Percentiles rank a stretch among this genome's conserved stretches.
phyloP scores from a whole-genome alignment of 1,140 invertebrate species.

The Drosophila bipectinata region DNA sequence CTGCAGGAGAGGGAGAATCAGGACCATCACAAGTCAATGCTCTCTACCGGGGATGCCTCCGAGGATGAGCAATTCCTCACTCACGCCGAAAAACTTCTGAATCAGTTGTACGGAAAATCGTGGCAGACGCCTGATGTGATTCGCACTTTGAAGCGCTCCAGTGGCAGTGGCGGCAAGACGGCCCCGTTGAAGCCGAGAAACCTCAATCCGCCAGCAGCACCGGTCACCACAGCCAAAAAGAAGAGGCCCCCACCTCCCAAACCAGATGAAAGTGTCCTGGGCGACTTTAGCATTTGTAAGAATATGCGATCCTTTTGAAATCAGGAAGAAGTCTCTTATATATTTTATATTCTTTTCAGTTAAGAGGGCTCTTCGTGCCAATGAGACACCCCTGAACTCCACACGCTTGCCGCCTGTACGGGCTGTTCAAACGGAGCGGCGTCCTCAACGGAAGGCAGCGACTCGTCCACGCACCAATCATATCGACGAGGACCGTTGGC shows the following conservation, averaged over 20 bases:
- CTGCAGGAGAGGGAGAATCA: not conserved
- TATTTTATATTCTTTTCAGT: slow-evolving; percentile 27
- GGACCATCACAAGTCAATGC: slow-evolving; percentile 7
- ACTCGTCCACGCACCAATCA: slow-evolving; percentile 34
- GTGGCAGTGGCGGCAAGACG: slow-evolving; percentile 45
- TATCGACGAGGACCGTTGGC: slow-evolving; percentile 63
- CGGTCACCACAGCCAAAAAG: slow-evolving; percentile 10
- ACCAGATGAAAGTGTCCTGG: slow-evolving; percentile 60
- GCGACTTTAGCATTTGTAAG: slow-evolving; percentile 74
- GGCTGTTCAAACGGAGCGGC: slow-evolving; percentile 24
- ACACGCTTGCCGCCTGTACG: slow-evolving; percentile 43
- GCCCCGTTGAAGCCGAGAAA: slow-evolving; percentile 21
- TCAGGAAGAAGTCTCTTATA: not conserved
- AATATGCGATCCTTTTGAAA: not conserved
- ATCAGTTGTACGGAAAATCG: slow-evolving; percentile 84
- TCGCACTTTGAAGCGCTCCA: slow-evolving; percentile 60
- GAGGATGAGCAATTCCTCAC: slow-evolving; percentile 64
- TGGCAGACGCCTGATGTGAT: slow-evolving; percentile 84
- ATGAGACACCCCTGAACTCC: slow-evolving; percentile 60
- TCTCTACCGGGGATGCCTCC: slow-evolving; percentile 26
- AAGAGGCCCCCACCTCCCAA: slow-evolving; percentile 3
- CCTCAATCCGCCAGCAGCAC: slow-evolving; percentile 3
- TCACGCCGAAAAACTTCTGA: slow-evolving; percentile 84
- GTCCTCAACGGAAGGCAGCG: slow-evolving; percentile 7
- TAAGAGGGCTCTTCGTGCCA: slow-evolving; percentile 54